Evolutionary conservation across 2,888 invertebrate species (phyloP), one percentile per base, ranked within the genome.

Genomic region (Melangyna quadrimaculata): DNA sequence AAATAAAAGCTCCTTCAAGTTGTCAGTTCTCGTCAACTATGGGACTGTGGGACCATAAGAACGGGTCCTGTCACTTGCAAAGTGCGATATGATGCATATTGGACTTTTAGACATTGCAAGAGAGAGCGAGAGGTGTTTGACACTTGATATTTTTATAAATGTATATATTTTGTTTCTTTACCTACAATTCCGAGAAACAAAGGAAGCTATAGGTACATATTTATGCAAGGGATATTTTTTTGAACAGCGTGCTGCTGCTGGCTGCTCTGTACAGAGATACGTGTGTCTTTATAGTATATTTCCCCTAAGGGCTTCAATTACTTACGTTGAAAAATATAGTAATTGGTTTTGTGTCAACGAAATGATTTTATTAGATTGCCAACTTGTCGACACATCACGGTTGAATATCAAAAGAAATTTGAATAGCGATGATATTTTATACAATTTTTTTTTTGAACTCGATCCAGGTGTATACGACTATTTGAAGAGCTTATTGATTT

Each of bases 11-110:
- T 77, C 81, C 84, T 79, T 84, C 79, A 84, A 84, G 65, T 55
- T 81, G 84, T 86, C 84, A 86, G 77, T 69, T 61, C 63, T 69
- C 71, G 69, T 73, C 84, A 72, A 72, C 48, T 45, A 27, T 27
- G 65, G 29, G 63, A 43, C 22, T 79, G n/a, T n/a, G 32, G 43
- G 24, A 63, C 63, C 80, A 45, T n/a, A n/a, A 75, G 24, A 80
- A 65, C 72, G 53, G 77, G 61, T 71, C 70, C 51, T 86, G 84
- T 77, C 84, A 81, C 77, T 86, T 69, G 72, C 84, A 86, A 77
- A 86, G 84, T 80, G 84, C 65, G 84, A 81, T 86, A 81, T 86
- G 81, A 86, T 86, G 84, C 84, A 86, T 86, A 86, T 86, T 86
- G 84, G 80, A 80, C 84, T 75, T 67, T 77, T 73, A 73, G 78